These are phyloP conservation scores for Euproctis similis DNA, from an alignment of 2,888 invertebrate genomes.

Conservation along the genomic window DNA sequence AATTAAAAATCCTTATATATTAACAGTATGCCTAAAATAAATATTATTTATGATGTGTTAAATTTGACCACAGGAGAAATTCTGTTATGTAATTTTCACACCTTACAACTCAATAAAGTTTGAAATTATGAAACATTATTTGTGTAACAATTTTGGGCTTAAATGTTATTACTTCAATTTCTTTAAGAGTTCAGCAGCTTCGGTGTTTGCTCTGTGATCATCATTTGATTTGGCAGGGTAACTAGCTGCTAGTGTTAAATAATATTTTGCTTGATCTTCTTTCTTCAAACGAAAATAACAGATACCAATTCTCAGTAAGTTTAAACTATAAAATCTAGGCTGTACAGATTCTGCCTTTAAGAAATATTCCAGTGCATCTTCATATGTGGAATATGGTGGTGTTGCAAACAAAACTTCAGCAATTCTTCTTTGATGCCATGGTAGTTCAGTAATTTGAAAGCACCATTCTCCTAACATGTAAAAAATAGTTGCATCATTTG, in stretches of 20 bases:
- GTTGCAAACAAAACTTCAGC: slow-evolving; percentile 84
- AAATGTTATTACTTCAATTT: slow-evolving; percentile 36
- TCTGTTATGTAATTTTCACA: no score
- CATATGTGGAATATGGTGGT: slow-evolving; percentile 86
- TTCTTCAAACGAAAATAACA: slow-evolving; percentile 82
- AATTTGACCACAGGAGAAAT: no score
- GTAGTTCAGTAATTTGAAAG: slow-evolving; percentile 86
- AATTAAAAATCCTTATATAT: no score
- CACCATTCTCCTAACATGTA: slow-evolving; percentile 92
- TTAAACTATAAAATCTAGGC: slow-evolving; percentile 88
- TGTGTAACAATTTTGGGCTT: no score
- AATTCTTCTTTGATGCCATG: slow-evolving; percentile 88
- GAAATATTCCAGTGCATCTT: slow-evolving; percentile 90
- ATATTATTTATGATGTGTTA: no score
- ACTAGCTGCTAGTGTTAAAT: slow-evolving; percentile 77
- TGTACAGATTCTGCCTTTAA: slow-evolving; percentile 84
- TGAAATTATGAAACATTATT: no score
- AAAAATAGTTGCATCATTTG: slow-evolving; percentile 86
- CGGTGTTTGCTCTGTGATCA: slow-evolving; percentile 77
- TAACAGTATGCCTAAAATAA: no score
- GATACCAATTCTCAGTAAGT: slow-evolving; percentile 86
- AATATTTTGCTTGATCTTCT: slow-evolving; percentile 79
- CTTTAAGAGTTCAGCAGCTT: slow-evolving; percentile 72
- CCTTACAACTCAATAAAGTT: no score
- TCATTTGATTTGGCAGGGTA: slow-evolving; percentile 80